Base-by-base conservation (phyloP, 2,797 vertebrate genomes). In the Leptoclinus maculatus region DNA sequence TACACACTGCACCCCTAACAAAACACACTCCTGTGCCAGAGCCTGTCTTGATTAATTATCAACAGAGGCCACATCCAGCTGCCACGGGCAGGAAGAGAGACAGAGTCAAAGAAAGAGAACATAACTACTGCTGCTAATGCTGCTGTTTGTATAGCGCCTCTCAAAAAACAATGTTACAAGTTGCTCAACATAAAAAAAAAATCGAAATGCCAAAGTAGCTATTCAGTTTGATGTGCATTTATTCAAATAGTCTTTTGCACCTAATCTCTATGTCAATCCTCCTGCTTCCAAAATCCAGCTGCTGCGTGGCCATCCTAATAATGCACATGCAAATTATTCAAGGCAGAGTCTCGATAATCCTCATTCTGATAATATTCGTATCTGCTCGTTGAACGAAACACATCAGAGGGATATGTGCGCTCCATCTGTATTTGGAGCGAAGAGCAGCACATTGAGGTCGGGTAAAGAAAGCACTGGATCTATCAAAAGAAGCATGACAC, bases 11-110 rank as follows among this genome's bases (percentile, higher is more conserved):
- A 88, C 78, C 81, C 74, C 71, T 21, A 86, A 85, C 82, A 71
- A 85, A 86, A 86, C 80, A 80, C 63, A 87, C 83, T 84, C 81
- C 77, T 62, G 76, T 78, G 84, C 90, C 89, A 90, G 86, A 86
- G 82, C 80, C 79, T 88, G 90, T 90, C 86, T 88, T 91, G 83
- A 93, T 91, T 92, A 92, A 93, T 93, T 90, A 92, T 89, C 90
- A 89, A 84, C 90, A 87, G 82, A 77, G 76, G 75, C 73, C 49
- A 71, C 75, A 88, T 89, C 82, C 84, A 87, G 88, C 89, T 91
- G 90, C 88, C 87, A 87, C 66, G 14, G 79, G 88, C 79, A 76
- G 80, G 72, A 80, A 54, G 39, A 65, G 63, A 74, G 70, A 71
- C 39, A 43, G 36, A 36, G 47, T 65, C 57, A 71, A 57, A 60